Percentiles rank a stretch among this genome's conserved stretches.
Evolutionary conservation across 1,140 invertebrate genomes (phyloP).

Genomic region (Magallana gigas): DNA sequence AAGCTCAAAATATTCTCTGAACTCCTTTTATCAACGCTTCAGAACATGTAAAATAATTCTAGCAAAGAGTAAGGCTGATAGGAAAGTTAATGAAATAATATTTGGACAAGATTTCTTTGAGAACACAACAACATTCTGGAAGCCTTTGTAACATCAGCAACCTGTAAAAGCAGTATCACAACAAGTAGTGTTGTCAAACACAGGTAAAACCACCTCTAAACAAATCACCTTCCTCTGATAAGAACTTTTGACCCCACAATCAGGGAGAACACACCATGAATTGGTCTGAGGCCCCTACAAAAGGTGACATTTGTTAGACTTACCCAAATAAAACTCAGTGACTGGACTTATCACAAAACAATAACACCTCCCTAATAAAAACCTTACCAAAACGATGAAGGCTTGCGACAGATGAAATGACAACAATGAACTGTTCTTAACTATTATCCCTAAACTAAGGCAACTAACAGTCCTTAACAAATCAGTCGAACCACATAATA

Average conservation of each 20-base stretch:
- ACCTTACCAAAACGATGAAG: background rate
- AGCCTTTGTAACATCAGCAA: slow-evolving; percentile 27
- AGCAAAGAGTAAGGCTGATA: slow-evolving; percentile 1
- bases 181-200: background rate
- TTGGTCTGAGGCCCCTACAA: background rate
- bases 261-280: background rate
- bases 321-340: slow-evolving; percentile 6
- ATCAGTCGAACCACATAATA: background rate
- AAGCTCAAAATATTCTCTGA: background rate
- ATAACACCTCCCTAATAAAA: background rate
- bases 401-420: background rate
- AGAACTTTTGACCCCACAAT: slow-evolving; percentile 30
- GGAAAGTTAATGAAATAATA: background rate
- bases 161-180: background rate
- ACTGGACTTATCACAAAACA: slow-evolving; percentile 8
- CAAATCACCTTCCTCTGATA: slow-evolving; percentile 27
- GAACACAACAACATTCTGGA: background rate
- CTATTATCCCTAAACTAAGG: no score
- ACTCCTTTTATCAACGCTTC: background rate
- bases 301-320: slow-evolving; percentile 25
- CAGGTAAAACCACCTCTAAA: slow-evolving; percentile 23
- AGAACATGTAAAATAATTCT: background rate
- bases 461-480: no score
- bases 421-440: background rate
- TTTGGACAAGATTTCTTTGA: background rate